Conservation (phyloP, 2,888 invertebrate genomes). For the Cosmia pyralina region DNA sequence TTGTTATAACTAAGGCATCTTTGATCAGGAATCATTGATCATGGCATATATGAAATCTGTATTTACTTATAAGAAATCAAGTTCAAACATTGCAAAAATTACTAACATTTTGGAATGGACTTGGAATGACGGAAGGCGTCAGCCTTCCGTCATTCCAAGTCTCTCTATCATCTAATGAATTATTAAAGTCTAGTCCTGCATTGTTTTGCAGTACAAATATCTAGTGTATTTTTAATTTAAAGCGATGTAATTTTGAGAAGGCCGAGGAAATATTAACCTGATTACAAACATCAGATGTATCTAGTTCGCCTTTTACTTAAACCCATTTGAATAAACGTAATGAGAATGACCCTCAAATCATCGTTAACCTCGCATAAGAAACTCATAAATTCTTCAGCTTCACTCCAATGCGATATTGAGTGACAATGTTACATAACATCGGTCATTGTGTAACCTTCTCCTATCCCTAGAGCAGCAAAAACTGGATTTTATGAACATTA, state of each 20-base stretch:
- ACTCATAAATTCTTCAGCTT: conserved; percentile 62
- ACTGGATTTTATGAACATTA: conserved; percentile 12
- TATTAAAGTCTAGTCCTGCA: conserved; percentile 14
- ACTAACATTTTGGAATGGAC: conserved; percentile 58
- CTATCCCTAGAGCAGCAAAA: conserved; percentile 29
- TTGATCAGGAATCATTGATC: conserved; percentile 24
- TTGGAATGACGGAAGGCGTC: conserved; percentile 59
- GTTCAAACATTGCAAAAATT: conserved; percentile 64
- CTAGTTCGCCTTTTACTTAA: conserved; percentile 31
- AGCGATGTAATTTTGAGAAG: conserved; percentile 16
- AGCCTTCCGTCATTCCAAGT: not conserved
- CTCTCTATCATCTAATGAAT: conserved; percentile 24
- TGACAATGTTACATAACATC: conserved; percentile 67
- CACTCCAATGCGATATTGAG: conserved; percentile 57
- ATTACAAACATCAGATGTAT: conserved; percentile 26
- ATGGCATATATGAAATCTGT: conserved; percentile 53
- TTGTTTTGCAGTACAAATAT: conserved; percentile 6
- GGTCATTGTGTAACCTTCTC: conserved; percentile 54
- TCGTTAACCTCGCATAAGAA: conserved; percentile 55
- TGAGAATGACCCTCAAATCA: conserved; percentile 51
- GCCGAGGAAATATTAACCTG: conserved; percentile 28
- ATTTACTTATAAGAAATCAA: conserved; percentile 62
- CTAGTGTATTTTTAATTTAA: not conserved
- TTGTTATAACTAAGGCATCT: not conserved
- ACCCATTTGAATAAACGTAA: conserved; percentile 36